Conservation (phyloP, 2,797 vertebrate species). For the Acanthurus lineatus region DNA sequence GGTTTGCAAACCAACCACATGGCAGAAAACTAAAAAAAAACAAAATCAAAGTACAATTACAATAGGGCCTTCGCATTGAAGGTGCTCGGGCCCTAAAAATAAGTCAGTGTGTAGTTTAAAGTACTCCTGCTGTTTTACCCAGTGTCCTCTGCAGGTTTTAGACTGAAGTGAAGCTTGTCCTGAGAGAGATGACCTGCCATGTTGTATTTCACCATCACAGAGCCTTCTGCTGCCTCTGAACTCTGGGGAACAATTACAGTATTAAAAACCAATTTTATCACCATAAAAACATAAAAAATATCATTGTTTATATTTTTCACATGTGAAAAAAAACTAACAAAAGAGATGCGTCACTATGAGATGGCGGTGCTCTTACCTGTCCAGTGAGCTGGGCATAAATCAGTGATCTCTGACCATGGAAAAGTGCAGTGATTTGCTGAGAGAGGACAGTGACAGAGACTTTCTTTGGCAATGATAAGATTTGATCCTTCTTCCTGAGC, state of each 20-base stretch:
- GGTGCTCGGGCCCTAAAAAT: no score
- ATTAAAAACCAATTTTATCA: no score
- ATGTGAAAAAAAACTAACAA: no score
- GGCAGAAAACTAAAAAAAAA: no score
- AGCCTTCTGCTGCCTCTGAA: slow-evolving; percentile 67
- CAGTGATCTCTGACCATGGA: slow-evolving; percentile 88
- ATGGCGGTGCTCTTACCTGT: slow-evolving; percentile 66
- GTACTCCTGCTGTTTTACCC: slow-evolving; percentile 64
- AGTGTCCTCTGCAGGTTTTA: slow-evolving; percentile 74
- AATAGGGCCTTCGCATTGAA: no score
- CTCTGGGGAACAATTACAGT: slow-evolving; percentile 62
- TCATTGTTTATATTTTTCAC: no score
- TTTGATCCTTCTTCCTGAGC: no score
- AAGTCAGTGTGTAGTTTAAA: no score
- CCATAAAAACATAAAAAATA: no score
- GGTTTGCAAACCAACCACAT: no score
- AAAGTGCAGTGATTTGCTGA: slow-evolving; percentile 81
- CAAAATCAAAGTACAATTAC: no score
- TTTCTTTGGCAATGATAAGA: slow-evolving; percentile 71
- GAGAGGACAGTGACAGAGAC: slow-evolving; percentile 82
- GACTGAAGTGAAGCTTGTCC: slow-evolving; percentile 78
- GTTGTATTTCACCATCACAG: slow-evolving; percentile 81
- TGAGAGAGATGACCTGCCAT: slow-evolving; percentile 78
- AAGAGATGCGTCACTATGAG: background rate
- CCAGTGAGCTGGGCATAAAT: slow-evolving; percentile 80